Evolutionary conservation across 2,113 vertebrate genomes (phyloP), one percentile per base, ranked within the genome.

Genomic region (Hypomesus transpacificus): DNA sequence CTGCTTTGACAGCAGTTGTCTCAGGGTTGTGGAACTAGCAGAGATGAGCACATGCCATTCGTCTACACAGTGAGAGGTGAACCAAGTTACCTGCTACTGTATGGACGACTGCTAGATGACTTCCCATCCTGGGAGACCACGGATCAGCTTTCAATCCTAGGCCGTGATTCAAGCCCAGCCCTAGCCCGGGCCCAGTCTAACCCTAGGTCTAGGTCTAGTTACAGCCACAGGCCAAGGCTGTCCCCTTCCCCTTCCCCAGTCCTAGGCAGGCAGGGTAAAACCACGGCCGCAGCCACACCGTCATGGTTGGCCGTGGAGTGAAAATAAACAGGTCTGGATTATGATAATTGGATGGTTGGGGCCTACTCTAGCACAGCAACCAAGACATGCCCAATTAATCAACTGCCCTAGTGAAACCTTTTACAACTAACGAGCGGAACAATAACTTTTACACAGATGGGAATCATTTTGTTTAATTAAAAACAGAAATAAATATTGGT

Each of bases 401-500:
- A 95, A 92, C 85, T 88, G 89, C 87, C 85, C 92, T 90, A 85
- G 74, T 91, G 87, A 94, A 92, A 86, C 89, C 86, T 87, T 90
- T 92, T 93, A 91, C 87, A 91, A 84, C 87, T 91, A 93, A 93
- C 87, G 71, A 90, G 75, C 76, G 86, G 80, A 92, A 94, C 88
- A 91, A 94, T 93, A 92, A 91, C 90, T 90, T 90, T 79, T 83
- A 85, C 84, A 90, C 95, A 95, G 91, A 93, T 95, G 94, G 94
- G 82, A 96, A 88, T 92, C 88, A 94, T 96, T 95, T 95, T 82
- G 87, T 82, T 87, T 89, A 89, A 94, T 95, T 95, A 95, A 92
- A 93, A 93, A 90, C 86, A 89, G 91, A 95, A 95, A 95, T 93
- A 95, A 94, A 93, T 90, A 93, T 71, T 16, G 63, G 79, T 85